These are phyloP conservation scores for Pteruthius melanotis DNA, from an alignment of 2,113 vertebrate genomes.

Conservation along the genomic window DNA sequence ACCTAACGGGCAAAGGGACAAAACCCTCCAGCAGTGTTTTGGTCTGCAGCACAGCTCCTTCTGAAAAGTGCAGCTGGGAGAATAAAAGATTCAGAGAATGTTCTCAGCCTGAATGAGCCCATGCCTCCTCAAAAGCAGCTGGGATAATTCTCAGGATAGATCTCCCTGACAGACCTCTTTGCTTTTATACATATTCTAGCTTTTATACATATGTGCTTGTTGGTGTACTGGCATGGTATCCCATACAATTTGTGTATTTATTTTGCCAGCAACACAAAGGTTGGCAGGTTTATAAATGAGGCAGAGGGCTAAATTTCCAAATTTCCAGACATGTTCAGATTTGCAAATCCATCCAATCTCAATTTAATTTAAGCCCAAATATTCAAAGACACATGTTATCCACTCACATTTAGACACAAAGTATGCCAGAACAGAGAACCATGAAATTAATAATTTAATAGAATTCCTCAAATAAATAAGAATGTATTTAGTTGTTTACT, in stretches of 20 bases:
- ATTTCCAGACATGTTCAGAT: background rate
- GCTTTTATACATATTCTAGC: background rate
- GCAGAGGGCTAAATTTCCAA: background rate
- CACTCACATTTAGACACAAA: background rate
- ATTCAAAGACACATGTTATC: background rate
- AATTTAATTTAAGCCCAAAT: background rate
- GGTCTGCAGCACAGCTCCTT: background rate
- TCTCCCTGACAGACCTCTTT: background rate
- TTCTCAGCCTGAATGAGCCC: background rate
- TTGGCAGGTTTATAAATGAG: background rate
- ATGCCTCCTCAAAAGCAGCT: background rate
- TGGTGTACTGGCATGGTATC: background rate
- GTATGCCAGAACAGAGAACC: background rate
- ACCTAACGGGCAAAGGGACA: background rate
- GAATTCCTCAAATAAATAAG: background rate
- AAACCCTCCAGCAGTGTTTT: background rate
- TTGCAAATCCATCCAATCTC: background rate
- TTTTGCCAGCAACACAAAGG: background rate
- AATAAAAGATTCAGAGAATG: background rate
- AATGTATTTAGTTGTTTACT: background rate
- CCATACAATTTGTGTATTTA: background rate
- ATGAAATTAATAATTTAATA: background rate
- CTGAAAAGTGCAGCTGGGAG: background rate
- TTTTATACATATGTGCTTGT: background rate
- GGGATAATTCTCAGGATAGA: background rate